Base-by-base conservation (phyloP, 2,888 invertebrate genomes). In the Cactoblastis cactorum region DNA sequence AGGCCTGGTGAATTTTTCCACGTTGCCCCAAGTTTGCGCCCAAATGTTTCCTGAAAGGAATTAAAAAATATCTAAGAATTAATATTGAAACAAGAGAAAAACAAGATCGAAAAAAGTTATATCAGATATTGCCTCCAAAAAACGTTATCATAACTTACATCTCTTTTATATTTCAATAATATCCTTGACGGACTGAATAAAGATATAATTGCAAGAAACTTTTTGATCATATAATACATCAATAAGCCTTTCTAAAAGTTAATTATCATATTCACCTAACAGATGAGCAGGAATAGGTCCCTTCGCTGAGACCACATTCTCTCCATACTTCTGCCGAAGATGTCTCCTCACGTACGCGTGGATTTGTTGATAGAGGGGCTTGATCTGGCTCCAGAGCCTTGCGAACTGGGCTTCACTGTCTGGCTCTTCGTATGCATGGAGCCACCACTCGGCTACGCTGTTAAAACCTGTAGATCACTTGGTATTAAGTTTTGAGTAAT, bases 221-320 rank as follows among this genome's bases (percentile, higher is more conserved):
- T n/a, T n/a, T n/a, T n/a, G n/a, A n/a, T n/a, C n/a, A n/a, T n/a
- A n/a, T n/a, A n/a, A n/a, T n/a, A n/a, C n/a, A n/a, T n/a, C n/a
- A n/a, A n/a, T n/a, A n/a, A n/a, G n/a, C n/a, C n/a, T n/a, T n/a
- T n/a, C n/a, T n/a, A n/a, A n/a, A n/a, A n/a, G n/a, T n/a, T n/a
- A n/a, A n/a, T n/a, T n/a, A n/a, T n/a, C n/a, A n/a, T n/a, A 28
- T 9, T 28, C 8, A 90, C 95, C 95, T 47, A 95, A 69, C 32
- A 96, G 82, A 90, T 95, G 95, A 50, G 94, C 95, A 0, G 95
- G 95, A 55, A 96, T 93, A 0, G 95, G 94, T 51, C 94, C 95
- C 49, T 84, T 91, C 28, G 92, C 91, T 0, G 92, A 80, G 0
- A 94, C 92, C 0, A 94, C 83, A 0, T 87, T 71, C 8, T 92